Base-by-base conservation (phyloP, 2,797 vertebrate species). In the Saxicola maurus region DNA sequence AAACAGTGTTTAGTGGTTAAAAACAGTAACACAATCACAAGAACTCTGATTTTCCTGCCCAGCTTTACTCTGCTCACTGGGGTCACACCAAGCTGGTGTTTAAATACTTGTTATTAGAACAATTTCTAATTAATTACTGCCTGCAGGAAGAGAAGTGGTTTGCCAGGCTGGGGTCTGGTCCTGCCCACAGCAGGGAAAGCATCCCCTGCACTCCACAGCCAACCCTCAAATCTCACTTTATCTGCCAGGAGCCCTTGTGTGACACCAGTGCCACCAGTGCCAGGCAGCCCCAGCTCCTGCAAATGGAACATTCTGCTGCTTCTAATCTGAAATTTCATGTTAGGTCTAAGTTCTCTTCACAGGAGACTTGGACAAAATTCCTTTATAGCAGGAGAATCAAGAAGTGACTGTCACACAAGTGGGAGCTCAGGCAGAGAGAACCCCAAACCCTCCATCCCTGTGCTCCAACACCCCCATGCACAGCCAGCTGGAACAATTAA, bases 1-100 rank as follows among this genome's bases (percentile, higher is more conserved):
- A 94, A 93, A 85, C 16, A 64, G 20, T 5, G 30, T 42, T 93
- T 76, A 90, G 77, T 37, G 25, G 42, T 90, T 57, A 74, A 67
- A 74, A 82, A 35, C 67, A 65, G 25, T 1, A 42, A 82, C 31
- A 49, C 37, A 42, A 65, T 8, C 60, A 43, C 48, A 73, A 57
- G 24, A 72, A 43, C 30, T 13, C 11, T 0, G 5, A n/a, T 28
- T 51, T 71, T 30, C 65, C 71, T 68, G 52, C 59, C 60, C 9
- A 19, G 19, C 31, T 51, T n/a, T n/a, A 27, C 7, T n/a, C 25
- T 33, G 28, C 15, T 38, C 31, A 7, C 6, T 3, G 24, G 42
- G 53, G 37, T 55, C 30, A 21, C 7, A 1, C 38, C 4, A 17
- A 62, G 37, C 28, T 65, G 60, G 11, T 45, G 38, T 35, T 62